Evolutionary conservation across 2,888 invertebrate species (phyloP), one percentile per base, ranked within the genome.

Genomic region (Orthonychiurus folsomi): DNA sequence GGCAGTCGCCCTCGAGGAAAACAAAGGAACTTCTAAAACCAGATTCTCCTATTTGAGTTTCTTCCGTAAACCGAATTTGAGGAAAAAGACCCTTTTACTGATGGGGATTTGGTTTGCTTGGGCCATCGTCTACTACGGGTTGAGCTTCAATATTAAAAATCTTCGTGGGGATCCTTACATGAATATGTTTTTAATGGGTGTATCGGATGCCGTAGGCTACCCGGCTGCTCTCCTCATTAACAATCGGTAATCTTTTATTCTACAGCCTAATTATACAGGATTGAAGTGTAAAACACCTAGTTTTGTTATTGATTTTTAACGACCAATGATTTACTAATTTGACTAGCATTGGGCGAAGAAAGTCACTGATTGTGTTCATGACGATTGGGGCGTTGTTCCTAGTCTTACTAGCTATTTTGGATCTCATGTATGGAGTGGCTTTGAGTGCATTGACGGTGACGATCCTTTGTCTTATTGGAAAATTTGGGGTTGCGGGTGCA

Each of bases 401-500:
- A 20, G 65, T 66, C 3, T 15, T 23, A 15, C 37, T 71, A n/a
- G 65, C 67, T 3, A 25, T 60, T 26, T 25, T 65, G n/a, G 67
- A 68, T 56, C 26, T 70, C 2, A 56, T 56, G 18, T 63, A 50
- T 24, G 64, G 63, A 37, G n/a, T 56, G n/a, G 52, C 60, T 3
- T 50, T 64, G 3, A 23, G 58, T 23, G 48, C 57, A 5, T 24
- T 62, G 9, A 21, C 50, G 12, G 50, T 59, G 1, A 64, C 63
- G 3, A 20, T 63, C 27, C 59, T 69, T 5, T 69, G 64, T 50
- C 62, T 71, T 23, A 26, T 65, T 15, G 69, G 66, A 1, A 66
- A 67, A 53, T 65, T 68, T 21, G 68, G 71, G n/a, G 63, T 67
- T 18, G 66, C 71, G n/a, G 69, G 63, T 1, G 62, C 69, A 3